Evolutionary conservation across 2,797 vertebrate species (phyloP).

Genomic region (Cercopithecus hamlyni): DNA sequence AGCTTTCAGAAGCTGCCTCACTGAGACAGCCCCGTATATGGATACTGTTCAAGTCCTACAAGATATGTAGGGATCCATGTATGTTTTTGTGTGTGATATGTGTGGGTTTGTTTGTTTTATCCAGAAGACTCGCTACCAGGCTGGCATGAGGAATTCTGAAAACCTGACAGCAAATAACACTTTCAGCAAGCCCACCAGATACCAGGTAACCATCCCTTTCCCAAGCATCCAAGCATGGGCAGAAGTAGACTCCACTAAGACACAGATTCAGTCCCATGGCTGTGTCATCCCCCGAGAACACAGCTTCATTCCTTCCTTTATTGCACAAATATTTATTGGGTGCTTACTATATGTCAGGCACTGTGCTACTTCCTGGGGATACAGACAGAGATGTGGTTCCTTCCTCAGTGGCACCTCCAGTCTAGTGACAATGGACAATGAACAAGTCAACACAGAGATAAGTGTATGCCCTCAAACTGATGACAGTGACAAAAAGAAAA

Average conservation of each 20-base stretch:
- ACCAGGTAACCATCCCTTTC: constrained; percentile 88
- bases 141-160: constrained; percentile 88
- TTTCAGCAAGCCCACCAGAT: constrained; percentile 94
- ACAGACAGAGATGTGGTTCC: background rate
- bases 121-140: constrained; percentile 92
- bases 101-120: background rate
- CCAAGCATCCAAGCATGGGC: background rate
- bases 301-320: background rate
- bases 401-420: background rate
- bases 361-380: no score
- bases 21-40: background rate
- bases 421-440: background rate
- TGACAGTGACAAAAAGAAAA: background rate
- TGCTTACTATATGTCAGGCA: background rate
- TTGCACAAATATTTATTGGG: background rate
- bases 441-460: background rate
- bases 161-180: constrained; percentile 90
- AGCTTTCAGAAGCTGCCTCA: background rate
- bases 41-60: background rate
- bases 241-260: background rate
- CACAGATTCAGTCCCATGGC: background rate
- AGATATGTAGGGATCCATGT: background rate
- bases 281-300: background rate
- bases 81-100: background rate
- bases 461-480: background rate